Evolutionary conservation across 2,888 invertebrate species (phyloP).

Genomic region (Morpho helenor): DNA sequence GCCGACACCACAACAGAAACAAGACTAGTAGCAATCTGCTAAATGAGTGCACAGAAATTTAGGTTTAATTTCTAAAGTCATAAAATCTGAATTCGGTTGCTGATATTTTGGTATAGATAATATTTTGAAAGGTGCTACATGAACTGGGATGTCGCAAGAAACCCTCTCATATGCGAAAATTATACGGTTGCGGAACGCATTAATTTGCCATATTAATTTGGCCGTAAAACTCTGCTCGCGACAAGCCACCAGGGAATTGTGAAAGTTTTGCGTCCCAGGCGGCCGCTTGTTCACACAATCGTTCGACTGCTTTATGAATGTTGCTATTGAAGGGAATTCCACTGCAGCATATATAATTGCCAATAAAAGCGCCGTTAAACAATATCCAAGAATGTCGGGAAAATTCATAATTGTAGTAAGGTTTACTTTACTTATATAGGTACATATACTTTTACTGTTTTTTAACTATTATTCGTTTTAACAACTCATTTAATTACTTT

Average conservation of each 20-base stretch:
- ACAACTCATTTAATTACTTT: too few species aligned
- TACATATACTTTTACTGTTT: too few species aligned
- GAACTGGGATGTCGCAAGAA: slow-evolving; percentile 61
- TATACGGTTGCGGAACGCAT: slow-evolving; percentile 75
- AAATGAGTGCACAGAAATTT: slow-evolving; percentile 15
- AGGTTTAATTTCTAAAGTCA: background rate
- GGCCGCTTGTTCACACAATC: slow-evolving; percentile 74
- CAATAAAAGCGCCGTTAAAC: slow-evolving; percentile 42
- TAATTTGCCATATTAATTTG: slow-evolving; percentile 81
- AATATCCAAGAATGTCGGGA: slow-evolving; percentile 8
- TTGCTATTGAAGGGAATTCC: slow-evolving; percentile 62
- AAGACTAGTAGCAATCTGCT: slow-evolving; percentile 1
- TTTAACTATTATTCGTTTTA: too few species aligned
- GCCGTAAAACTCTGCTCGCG: slow-evolving; percentile 79
- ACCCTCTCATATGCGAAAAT: slow-evolving; percentile 67
- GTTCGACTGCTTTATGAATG: slow-evolving; percentile 57
- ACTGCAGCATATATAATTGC: slow-evolving; percentile 55
- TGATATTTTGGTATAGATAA: slow-evolving; percentile 7
- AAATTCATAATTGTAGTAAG: slow-evolving; percentile 5
- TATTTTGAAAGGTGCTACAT: slow-evolving; percentile 30
- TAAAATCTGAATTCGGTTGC: slow-evolving; percentile 13
- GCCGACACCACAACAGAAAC: slow-evolving; percentile 7
- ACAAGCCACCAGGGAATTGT: slow-evolving; percentile 69
- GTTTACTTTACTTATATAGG: too few species aligned
- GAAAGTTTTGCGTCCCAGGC: slow-evolving; percentile 71